Base-by-base conservation (phyloP, 2,888 invertebrate species). In the Eupeodes latifasciatus region DNA sequence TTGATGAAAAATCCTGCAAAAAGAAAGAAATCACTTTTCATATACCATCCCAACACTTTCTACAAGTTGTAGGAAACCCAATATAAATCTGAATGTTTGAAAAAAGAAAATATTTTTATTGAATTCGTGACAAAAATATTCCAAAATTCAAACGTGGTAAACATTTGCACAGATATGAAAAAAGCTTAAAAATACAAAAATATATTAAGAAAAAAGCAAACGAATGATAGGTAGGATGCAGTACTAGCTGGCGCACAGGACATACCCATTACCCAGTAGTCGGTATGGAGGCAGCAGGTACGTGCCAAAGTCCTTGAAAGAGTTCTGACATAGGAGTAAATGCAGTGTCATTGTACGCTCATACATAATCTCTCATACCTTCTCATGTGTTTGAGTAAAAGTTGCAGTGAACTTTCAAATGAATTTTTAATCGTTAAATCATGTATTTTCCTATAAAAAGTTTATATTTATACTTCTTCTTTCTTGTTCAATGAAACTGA, bases 111-210 rank as follows among this genome's bases (percentile, higher is more conserved):
- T 55, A 71, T 71, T 81, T 27, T 84, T 88, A 88, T 88, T 88
- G 88, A 88, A 88, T 84, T 81, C 88, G 88, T 88, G 88, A 88
- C 88, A 84, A 88, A 88, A 88, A 88, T 88, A 88, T 81, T 84
- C 84, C 62, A 47, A 79, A 61, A 83, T 74, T 80, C 76, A 72
- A 84, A 88, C 81, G 88, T 88, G 81, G 88, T 81, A 88, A 88
- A 88, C 80, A 88, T 88, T 88, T 84, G 83, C 83, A 47, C 40
- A 59, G 49, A 81, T 75, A 67, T 75, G 72, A 66, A 75, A 55
- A 75, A 61, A 78, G 36, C 9, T 14, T 55, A 40, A 36, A 61
- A 59, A 40, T 40, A 47, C 36, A 62, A 61, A 12, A 16, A 27
- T 7, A 47, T 14, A 51, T 16, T 49, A 19, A 62, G 27, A 40